Conservation (phyloP, 2,888 invertebrate genomes). For the Aspidiotus rigidus region DNA sequence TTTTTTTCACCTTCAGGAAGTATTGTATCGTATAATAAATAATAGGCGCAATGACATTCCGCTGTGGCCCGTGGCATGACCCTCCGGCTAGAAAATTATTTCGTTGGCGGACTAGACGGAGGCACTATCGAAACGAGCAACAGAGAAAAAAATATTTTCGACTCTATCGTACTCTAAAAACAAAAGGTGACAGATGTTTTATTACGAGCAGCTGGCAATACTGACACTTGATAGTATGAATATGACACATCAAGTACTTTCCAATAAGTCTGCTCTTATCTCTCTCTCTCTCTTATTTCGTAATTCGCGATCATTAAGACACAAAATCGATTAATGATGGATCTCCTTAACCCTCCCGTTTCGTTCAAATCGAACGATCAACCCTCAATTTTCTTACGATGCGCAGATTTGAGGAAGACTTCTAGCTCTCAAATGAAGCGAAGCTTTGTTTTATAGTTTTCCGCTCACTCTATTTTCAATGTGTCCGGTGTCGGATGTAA, state of each 20-base stretch:
- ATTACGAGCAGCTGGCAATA: constrained; percentile 26
- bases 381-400: too few relatives aligned
- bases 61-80: constrained; percentile 31
- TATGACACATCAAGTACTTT: constrained; percentile 31
- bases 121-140: not conserved
- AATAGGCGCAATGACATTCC: constrained; percentile 31
- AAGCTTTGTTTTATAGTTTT: too few relatives aligned
- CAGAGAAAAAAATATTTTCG: not conserved
- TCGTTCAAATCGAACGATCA: too few relatives aligned
- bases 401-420: too few relatives aligned
- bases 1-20: constrained; percentile 29
- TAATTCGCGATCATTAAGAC: too few relatives aligned
- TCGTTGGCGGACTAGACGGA: not conserved
- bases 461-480: too few relatives aligned
- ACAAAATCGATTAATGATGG: too few relatives aligned
- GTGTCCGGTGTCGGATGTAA: too few relatives aligned
- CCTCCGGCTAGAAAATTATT: constrained; percentile 5
- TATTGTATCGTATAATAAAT: constrained; percentile 33
- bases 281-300: not conserved
- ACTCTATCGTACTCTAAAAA: constrained; percentile 16
- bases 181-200: constrained; percentile 32
- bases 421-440: too few relatives aligned
- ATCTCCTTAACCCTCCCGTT: too few relatives aligned
- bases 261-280: constrained; percentile 3
- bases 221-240: constrained; percentile 27